Conservation (phyloP, 2,113 vertebrate species). For the Varanus salvator region DNA sequence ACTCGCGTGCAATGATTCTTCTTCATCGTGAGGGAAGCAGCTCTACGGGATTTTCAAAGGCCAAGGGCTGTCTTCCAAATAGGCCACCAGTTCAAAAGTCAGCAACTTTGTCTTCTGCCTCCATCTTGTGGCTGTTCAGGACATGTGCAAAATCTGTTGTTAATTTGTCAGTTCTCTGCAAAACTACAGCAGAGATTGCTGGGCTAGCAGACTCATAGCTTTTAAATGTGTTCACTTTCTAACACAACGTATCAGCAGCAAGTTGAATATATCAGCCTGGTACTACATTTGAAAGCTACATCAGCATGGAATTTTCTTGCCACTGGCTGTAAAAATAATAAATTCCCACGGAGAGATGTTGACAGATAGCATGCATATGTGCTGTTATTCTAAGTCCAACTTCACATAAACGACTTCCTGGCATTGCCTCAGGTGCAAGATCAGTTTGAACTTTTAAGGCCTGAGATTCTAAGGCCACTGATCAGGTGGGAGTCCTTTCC, state of each 20-base stretch:
- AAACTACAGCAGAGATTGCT: background rate
- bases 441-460: background rate
- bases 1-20: background rate
- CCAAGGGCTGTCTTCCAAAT: background rate
- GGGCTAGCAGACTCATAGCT: background rate
- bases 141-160: background rate
- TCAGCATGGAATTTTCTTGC: background rate
- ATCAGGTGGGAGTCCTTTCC: background rate
- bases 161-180: background rate
- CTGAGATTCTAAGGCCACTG: background rate
- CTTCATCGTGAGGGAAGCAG: background rate
- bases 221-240: background rate
- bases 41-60: background rate
- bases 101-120: background rate
- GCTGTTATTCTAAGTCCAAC: background rate
- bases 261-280: background rate
- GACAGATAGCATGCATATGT: background rate
- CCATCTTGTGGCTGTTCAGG: background rate
- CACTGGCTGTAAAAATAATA: background rate
- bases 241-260: background rate
- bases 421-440: background rate
- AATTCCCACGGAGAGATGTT: background rate
- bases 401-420: background rate
- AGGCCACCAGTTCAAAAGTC: conserved; percentile 24
- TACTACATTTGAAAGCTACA: background rate